Evolutionary conservation across 1,140 invertebrate species (phyloP).

Genomic region (Batillaria attramentaria): DNA sequence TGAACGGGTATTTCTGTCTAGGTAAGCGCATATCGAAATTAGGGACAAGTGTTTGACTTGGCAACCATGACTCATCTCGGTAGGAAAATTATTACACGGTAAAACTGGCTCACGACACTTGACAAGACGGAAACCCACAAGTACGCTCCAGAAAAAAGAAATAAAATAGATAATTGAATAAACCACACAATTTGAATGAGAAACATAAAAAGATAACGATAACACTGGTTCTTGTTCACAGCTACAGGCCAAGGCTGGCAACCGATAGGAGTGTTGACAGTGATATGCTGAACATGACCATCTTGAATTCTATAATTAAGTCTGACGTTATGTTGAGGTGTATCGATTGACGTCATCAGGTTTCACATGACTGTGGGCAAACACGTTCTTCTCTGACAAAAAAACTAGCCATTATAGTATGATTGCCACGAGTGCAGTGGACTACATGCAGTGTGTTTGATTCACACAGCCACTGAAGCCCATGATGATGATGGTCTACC

Average conservation of each 20-base stretch:
- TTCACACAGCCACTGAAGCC: slow-evolving; percentile 85
- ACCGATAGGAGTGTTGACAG: too few species aligned
- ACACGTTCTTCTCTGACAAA: not conserved
- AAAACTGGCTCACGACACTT: not conserved
- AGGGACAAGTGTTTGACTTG: not conserved
- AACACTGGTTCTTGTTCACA: not conserved
- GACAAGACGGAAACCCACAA: not conserved
- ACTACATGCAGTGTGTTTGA: too few species aligned
- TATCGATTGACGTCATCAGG: not conserved
- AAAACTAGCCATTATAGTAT: not conserved
- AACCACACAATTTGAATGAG: not conserved
- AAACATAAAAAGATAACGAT: not conserved
- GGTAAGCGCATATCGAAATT: slow-evolving; percentile 77
- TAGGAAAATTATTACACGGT: not conserved
- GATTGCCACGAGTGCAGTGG: too few species aligned
- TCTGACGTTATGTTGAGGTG: not conserved
- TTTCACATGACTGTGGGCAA: not conserved
- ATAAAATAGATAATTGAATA: not conserved
- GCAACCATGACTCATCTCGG: not conserved
- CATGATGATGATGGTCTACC: slow-evolving; percentile 93
- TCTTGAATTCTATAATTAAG: not conserved
- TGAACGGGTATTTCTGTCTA: slow-evolving; percentile 88
- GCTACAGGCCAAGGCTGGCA: too few species aligned
- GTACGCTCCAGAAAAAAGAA: not conserved
- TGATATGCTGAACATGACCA: not conserved